Evolutionary conservation across 2,113 vertebrate species (phyloP).

Genomic region (Cyanocitta stelleri): DNA sequence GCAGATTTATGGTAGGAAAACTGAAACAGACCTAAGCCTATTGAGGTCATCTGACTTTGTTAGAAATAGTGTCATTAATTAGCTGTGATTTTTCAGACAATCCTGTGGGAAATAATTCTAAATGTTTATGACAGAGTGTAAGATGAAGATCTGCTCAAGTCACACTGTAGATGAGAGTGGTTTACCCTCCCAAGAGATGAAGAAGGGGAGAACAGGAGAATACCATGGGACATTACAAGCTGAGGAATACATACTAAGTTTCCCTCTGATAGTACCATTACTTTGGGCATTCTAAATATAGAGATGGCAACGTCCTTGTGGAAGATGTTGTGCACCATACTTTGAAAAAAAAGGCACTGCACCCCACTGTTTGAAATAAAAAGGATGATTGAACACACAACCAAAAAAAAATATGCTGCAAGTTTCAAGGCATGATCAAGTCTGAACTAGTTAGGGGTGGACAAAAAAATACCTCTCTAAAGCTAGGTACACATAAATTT

Average conservation of each 20-base stretch:
- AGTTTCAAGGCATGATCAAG: not conserved
- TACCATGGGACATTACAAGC: not conserved
- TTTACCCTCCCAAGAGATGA: not conserved
- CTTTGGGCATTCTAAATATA: not conserved
- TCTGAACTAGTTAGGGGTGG: not conserved
- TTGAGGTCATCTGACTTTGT: not conserved
- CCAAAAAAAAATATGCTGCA: not conserved
- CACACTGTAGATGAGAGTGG: not conserved
- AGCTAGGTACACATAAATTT: not conserved
- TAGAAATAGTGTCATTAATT: constrained; percentile 1
- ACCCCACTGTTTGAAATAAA: not conserved
- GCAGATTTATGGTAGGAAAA: not conserved
- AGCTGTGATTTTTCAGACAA: not conserved
- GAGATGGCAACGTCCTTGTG: rapidly evolving
- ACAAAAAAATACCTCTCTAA: not conserved
- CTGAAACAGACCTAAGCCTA: not conserved
- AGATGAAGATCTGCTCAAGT: not conserved
- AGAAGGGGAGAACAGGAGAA: not conserved
- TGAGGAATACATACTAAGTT: not conserved
- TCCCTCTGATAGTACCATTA: not conserved
- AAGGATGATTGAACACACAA: not conserved
- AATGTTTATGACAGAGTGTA: not conserved
- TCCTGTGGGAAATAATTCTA: not conserved
- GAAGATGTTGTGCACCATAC: not conserved
- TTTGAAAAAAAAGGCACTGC: not conserved